phyloP scores from a whole-genome alignment of 1,140 invertebrate species.

The Danaus melanippus region DNA sequence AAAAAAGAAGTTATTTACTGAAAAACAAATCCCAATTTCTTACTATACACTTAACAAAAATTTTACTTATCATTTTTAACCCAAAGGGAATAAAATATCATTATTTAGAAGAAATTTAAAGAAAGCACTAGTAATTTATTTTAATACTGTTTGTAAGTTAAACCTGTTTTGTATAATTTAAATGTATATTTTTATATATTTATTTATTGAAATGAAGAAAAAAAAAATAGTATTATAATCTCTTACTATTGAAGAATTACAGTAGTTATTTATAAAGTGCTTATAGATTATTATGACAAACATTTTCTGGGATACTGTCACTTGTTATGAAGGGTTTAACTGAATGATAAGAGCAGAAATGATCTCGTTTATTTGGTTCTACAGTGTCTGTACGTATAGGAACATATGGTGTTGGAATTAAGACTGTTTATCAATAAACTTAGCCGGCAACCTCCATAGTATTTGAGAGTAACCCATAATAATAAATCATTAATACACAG shows the following conservation, averaged over 20 bases:
- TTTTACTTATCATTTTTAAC: constrained; percentile 11
- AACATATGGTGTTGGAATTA: constrained; percentile 16
- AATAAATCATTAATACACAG: constrained; percentile 2
- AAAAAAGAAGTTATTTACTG: constrained; percentile 2
- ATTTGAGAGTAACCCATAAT: constrained; percentile 14
- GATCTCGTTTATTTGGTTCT: constrained; percentile 21
- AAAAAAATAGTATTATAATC: constrained; percentile 55
- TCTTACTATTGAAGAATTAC: constrained; percentile 32
- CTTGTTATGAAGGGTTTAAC: constrained; percentile 18
- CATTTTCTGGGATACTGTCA: constrained; percentile 16
- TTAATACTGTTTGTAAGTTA: constrained; percentile 54
- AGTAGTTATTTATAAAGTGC: constrained; percentile 20
- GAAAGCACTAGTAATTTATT: constrained; percentile 47
- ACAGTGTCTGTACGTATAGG: constrained; percentile 17
- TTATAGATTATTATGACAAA: constrained; percentile 14
- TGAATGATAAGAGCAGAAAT: constrained; percentile 18
- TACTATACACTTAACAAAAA: no score
- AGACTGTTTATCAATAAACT: constrained; percentile 17
- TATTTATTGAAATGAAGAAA: constrained; percentile 37
- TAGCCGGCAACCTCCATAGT: constrained; percentile 12
- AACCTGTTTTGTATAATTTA: constrained; percentile 58
- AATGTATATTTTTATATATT: constrained; percentile 68
- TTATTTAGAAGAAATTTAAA: constrained; percentile 22
- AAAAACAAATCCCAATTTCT: constrained; percentile 12
- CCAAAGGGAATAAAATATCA: constrained; percentile 30